Conservation (phyloP, 2,113 vertebrate genomes). For the Steatornis caripensis region DNA sequence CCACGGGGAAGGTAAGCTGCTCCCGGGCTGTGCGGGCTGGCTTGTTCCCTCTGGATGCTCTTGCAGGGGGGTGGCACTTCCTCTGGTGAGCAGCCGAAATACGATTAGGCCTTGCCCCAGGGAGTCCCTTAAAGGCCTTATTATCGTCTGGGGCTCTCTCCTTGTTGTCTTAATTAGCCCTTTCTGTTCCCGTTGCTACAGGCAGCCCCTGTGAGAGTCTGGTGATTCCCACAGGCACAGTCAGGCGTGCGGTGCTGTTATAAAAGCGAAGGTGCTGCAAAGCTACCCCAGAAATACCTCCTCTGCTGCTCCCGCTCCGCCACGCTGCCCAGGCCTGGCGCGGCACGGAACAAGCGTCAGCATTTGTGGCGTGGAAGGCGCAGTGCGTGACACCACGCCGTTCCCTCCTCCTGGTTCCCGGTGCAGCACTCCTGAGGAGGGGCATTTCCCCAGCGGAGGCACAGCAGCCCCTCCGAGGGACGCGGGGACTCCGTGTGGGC, state of each 20-base stretch:
- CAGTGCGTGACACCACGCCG: fast-evolving
- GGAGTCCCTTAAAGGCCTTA: constrained; percentile 37
- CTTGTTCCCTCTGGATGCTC: background rate
- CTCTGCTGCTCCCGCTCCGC: background rate
- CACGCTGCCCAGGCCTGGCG: background rate
- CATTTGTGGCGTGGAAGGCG: fast-evolving
- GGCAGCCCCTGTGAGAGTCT: background rate
- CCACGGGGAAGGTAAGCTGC: fast-evolving
- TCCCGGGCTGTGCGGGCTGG: fast-evolving
- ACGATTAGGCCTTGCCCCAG: background rate
- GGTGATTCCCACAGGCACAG: background rate
- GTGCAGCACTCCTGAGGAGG: background rate
- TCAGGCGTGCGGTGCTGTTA: background rate
- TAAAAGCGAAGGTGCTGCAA: background rate
- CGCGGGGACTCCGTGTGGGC: background rate
- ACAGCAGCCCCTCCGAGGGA: background rate
- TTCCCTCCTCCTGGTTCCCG: background rate
- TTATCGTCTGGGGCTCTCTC: background rate
- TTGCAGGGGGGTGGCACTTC: background rate
- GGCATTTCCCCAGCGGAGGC: background rate
- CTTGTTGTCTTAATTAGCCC: constrained; percentile 37
- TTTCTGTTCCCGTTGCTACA: background rate
- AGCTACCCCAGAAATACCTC: background rate
- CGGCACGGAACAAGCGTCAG: fast-evolving
- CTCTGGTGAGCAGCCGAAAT: background rate